phyloP scores from a whole-genome alignment of 2,797 vertebrate genomes.

The Nasua narica region DNA sequence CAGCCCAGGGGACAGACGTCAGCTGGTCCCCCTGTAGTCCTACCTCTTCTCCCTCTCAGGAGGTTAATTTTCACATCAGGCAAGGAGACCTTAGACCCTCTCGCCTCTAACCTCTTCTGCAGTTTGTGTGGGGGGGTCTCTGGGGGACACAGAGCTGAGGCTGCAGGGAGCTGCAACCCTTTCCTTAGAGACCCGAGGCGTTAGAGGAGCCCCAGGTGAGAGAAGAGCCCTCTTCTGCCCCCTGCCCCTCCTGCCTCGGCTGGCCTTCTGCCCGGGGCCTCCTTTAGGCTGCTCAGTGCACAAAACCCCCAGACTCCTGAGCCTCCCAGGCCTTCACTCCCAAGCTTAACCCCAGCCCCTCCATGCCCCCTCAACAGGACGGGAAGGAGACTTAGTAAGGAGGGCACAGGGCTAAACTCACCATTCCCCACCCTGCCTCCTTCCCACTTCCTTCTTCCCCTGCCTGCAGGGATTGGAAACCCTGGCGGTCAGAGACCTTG shows the following conservation, averaged over 20 bases:
- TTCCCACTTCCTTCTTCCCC: conserved; percentile 29
- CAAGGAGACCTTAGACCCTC: background rate
- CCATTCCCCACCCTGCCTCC: background rate
- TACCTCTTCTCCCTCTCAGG: background rate
- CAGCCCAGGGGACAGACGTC: background rate
- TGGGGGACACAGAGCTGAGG: background rate
- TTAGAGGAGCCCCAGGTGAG: background rate
- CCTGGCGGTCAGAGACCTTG: background rate
- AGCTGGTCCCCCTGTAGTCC: background rate
- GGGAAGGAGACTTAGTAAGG: background rate
- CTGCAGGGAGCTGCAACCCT: background rate
- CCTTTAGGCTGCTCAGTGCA: background rate
- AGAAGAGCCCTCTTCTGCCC: background rate
- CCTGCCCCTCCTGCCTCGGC: background rate
- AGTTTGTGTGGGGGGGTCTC: background rate
- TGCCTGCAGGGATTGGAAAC: conserved; percentile 32
- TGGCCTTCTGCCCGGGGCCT: background rate
- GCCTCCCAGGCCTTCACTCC: background rate
- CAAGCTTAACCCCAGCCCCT: background rate
- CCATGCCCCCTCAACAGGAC: background rate
- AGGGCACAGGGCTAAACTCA: background rate
- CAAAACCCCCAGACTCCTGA: background rate
- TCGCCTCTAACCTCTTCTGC: background rate
- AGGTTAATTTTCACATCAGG: background rate
- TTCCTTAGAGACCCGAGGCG: background rate